Percentiles rank a stretch among this genome's conserved stretches.
These are phyloP conservation scores for Cinclus cinclus DNA, from an alignment of 2,113 vertebrate genomes.

Conservation along the genomic window DNA sequence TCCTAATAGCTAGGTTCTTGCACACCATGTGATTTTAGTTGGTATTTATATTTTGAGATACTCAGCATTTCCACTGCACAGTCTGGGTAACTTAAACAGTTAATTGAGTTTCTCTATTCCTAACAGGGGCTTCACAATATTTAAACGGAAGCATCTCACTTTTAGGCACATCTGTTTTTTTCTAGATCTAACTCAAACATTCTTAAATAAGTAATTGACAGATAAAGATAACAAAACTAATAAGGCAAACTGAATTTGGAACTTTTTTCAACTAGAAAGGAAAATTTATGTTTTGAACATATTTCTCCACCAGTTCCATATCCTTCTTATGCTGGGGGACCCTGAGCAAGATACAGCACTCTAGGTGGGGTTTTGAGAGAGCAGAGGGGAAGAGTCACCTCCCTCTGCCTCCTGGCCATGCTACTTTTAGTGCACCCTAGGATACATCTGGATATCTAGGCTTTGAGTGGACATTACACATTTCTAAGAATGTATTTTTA, in stretches of 20 bases:
- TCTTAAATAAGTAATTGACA: not conserved
- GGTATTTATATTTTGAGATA: not conserved
- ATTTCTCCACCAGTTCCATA: not conserved
- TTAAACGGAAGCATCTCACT: not conserved
- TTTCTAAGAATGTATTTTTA: not conserved
- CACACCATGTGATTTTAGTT: not conserved
- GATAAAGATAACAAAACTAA: not conserved
- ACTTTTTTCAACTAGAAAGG: not conserved
- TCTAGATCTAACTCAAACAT: not conserved
- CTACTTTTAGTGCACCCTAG: not conserved
- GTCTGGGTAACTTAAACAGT: not conserved
- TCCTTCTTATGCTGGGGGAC: not conserved
- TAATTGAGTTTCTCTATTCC: not conserved
- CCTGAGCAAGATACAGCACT: not conserved
- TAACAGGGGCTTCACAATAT: not conserved
- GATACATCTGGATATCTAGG: not conserved
- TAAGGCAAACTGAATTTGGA: not conserved
- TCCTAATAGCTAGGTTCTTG: not conserved
- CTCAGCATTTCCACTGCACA: not conserved
- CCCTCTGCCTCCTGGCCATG: not conserved
- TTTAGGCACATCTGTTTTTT: not conserved
- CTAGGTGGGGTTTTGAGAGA: not conserved
- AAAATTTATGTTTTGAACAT: not conserved
- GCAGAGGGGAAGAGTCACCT: not conserved
- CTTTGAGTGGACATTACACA: not conserved